These are phyloP conservation scores for Gallinago solitaria DNA, from an alignment of 2,797 vertebrate genomes.

Conservation along the genomic window DNA sequence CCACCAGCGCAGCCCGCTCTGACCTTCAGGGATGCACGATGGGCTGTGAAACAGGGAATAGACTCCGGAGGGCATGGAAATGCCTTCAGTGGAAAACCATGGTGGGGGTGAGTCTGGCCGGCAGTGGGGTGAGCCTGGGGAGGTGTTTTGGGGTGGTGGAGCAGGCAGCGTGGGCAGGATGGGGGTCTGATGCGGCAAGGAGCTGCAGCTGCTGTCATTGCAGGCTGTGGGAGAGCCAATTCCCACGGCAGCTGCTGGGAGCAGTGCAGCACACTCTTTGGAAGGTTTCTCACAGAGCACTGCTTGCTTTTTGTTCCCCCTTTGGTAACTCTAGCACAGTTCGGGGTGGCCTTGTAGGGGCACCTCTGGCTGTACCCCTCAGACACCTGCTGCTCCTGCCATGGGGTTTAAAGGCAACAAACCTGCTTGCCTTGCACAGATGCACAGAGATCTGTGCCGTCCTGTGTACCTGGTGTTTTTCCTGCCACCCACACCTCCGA, in stretches of 20 bases:
- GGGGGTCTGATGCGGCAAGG: neutral
- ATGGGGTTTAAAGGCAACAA: neutral
- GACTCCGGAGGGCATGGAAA: neutral
- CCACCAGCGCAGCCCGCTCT: rapidly evolving
- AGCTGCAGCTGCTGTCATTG: neutral
- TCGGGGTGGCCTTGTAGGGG: neutral
- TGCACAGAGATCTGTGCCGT: neutral
- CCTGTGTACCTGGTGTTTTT: rapidly evolving
- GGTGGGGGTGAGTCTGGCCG: neutral
- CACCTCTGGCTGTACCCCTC: rapidly evolving
- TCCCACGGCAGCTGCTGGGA: neutral
- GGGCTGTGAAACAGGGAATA: neutral
- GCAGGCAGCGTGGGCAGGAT: rapidly evolving
- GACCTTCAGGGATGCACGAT: rapidly evolving
- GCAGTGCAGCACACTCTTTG: rapidly evolving
- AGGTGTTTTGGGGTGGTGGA: neutral
- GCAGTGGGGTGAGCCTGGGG: neutral
- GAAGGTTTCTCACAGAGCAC: neutral
- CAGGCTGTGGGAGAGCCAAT: neutral
- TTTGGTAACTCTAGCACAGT: neutral
- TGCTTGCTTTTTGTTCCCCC: neutral
- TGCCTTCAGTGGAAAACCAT: neutral
- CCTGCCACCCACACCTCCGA: neutral
- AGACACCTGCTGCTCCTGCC: rapidly evolving
- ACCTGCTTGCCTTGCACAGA: rapidly evolving